Conservation (phyloP, 2,797 vertebrate species). For the Staurois parvus region DNA sequence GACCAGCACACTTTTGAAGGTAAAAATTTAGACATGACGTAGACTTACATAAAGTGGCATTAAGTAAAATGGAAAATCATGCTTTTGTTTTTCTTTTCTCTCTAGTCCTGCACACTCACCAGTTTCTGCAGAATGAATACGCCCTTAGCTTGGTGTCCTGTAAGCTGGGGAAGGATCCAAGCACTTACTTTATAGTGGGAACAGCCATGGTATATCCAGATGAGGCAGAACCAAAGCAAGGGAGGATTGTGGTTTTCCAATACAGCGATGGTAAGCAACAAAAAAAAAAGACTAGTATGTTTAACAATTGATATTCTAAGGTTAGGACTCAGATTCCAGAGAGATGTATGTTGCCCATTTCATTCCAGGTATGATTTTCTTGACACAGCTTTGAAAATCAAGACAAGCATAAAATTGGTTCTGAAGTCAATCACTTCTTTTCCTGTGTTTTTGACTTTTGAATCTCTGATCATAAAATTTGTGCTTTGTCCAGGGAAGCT, state of each 20-base stretch:
- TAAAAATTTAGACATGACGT: constrained; percentile 58
- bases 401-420: no score
- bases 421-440: background rate
- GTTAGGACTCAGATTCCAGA: no score
- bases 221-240: constrained; percentile 97
- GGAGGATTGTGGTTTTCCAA: constrained; percentile 97
- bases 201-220: constrained; percentile 99
- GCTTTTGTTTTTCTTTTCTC: background rate
- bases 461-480: background rate
- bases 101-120: constrained; percentile 95
- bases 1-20: constrained; percentile 99
- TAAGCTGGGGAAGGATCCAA: constrained; percentile 92
- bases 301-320: no score
- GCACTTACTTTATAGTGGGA: constrained; percentile 95
- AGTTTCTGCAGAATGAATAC: constrained; percentile 95
- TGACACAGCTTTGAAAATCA: no score
- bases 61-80: background rate
- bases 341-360: no score
- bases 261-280: constrained; percentile 90
- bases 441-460: background rate
- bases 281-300: no score
- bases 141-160: constrained; percentile 98
- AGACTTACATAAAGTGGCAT: background rate
- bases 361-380: no score
- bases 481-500: constrained; percentile 85